Conservation (phyloP, 1,140 invertebrate species). For the Drosophila takahashii region DNA sequence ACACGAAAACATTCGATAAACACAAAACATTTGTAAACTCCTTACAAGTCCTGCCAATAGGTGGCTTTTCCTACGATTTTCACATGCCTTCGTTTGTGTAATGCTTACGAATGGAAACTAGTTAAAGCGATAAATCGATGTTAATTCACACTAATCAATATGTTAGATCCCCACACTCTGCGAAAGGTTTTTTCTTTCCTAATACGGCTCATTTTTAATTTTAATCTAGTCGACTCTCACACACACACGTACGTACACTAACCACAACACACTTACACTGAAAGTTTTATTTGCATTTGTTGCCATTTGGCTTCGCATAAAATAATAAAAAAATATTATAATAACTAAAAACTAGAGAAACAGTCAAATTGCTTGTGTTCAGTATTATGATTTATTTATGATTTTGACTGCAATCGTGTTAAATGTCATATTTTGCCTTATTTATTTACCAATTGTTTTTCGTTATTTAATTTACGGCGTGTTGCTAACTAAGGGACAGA, state of each 20-base stretch:
- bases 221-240: conserved; percentile 39
- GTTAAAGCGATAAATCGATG: conserved; percentile 6
- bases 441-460: conserved; percentile 52
- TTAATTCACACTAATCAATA: not conserved
- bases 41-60: not conserved
- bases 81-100: conserved; percentile 35
- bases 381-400: conserved; percentile 70
- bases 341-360: conserved; percentile 36
- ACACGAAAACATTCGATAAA: conserved; percentile 9
- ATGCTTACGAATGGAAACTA: conserved; percentile 17
- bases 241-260: not conserved
- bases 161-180: conserved; percentile 15
- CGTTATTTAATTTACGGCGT: conserved; percentile 32
- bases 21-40: not conserved
- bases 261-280: conserved; percentile 20
- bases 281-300: conserved; percentile 55
- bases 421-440: conserved; percentile 28
- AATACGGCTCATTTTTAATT: conserved; percentile 50
- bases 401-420: conserved; percentile 29
- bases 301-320: conserved; percentile 32
- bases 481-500: conserved; percentile 30
- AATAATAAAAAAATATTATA: conserved; percentile 34
- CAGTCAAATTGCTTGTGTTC: conserved; percentile 69
- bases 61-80: conserved; percentile 64
- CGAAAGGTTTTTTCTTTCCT: conserved; percentile 10